A percentile compares a stretch with the other conserved stretches of the same genome.
Evolutionary conservation across 2,113 vertebrate genomes (phyloP).

Genomic region (Chiloscyllium plagiosum): DNA sequence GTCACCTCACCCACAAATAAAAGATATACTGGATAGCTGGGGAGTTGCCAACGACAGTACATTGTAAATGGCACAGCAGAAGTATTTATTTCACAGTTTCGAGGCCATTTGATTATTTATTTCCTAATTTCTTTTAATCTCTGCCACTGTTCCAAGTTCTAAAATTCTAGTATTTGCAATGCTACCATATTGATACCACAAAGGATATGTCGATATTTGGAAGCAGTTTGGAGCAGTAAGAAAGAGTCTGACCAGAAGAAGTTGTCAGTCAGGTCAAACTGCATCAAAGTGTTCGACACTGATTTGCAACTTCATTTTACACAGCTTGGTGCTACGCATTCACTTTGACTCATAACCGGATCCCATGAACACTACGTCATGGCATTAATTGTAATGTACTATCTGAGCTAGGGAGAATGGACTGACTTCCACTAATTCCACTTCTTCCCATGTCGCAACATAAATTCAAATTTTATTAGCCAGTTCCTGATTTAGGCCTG

Average conservation of each 20-base stretch:
- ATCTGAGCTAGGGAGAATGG: too few relatives aligned
- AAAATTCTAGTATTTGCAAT: not conserved
- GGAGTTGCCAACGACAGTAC: not conserved
- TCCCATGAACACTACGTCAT: not conserved
- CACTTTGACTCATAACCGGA: not conserved
- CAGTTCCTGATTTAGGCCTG: too few relatives aligned
- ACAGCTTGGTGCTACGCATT: not conserved
- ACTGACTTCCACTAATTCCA: too few relatives aligned
- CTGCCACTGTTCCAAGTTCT: not conserved
- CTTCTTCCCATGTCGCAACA: too few relatives aligned
- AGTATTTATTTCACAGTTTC: not conserved
- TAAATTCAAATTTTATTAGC: too few relatives aligned
- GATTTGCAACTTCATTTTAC: not conserved
- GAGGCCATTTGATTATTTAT: not conserved
- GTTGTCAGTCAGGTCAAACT: not conserved
- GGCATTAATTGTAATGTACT: too few relatives aligned
- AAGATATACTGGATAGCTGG: not conserved
- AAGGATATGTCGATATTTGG: not conserved
- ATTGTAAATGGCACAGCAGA: not conserved
- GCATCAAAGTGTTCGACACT: not conserved
- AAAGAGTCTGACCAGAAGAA: not conserved
- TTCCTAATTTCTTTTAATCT: not conserved
- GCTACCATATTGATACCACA: not conserved
- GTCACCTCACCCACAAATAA: not conserved
- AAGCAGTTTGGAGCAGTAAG: not conserved